Percentiles rank a stretch among this genome's conserved stretches.
phyloP scores from a whole-genome alignment of 1,140 invertebrate genomes.

The Brachionus paranguensis region DNA sequence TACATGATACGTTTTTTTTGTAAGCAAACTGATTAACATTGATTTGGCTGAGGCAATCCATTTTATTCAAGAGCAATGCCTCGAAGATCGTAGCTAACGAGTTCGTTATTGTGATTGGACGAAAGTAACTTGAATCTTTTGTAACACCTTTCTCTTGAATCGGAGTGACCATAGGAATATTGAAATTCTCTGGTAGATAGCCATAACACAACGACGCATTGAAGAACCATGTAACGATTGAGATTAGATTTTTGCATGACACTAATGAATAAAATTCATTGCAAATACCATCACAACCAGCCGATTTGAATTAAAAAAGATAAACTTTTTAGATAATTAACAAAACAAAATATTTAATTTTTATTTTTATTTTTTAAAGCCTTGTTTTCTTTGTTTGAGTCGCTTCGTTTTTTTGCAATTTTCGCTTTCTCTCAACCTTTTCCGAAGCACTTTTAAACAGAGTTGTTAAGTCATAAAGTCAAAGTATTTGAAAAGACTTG shows the following conservation, averaged over 20 bases:
- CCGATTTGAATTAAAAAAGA: no score
- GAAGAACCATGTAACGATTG: background rate
- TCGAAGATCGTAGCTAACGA: background rate
- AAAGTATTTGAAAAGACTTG: no score
- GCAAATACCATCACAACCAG: background rate
- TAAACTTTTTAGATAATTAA: no score
- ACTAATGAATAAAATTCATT: background rate
- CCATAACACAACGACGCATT: background rate
- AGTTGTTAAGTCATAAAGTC: no score
- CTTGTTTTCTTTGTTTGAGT: no score
- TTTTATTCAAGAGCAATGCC: background rate
- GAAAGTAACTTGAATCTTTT: background rate
- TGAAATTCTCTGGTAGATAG: background rate
- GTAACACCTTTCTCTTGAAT: background rate
- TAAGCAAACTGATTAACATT: background rate
- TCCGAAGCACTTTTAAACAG: no score
- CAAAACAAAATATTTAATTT: no score
- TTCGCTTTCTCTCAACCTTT: no score
- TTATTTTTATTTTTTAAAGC: no score
- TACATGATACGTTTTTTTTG: background rate
- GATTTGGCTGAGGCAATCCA: background rate
- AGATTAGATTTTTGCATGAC: background rate
- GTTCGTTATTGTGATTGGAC: background rate
- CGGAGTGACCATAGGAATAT: background rate
- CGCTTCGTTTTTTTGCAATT: no score